Percentiles rank a stretch among this genome's conserved stretches.
phyloP scores from a whole-genome alignment of 2,113 vertebrate genomes.

The Nothocercus julius region DNA sequence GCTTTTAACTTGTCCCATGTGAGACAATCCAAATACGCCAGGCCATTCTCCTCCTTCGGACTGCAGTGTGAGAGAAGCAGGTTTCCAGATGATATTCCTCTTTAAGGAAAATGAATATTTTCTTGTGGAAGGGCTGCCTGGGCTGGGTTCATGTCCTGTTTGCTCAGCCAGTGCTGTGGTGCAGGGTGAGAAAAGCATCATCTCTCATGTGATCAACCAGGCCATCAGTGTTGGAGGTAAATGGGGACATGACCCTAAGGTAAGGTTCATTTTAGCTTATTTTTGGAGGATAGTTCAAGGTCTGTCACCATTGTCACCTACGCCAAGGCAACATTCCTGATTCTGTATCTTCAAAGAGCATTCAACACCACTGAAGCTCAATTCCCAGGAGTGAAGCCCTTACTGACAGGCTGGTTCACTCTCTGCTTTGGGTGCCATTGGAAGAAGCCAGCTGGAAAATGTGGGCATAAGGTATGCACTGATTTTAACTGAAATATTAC shows the following conservation, averaged over 20 bases:
- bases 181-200: neutral
- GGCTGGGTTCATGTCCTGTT: neutral
- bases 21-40: neutral
- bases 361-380: neutral
- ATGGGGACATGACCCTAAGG: neutral
- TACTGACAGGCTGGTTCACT: neutral
- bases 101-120: neutral
- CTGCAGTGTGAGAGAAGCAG: neutral
- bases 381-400: neutral
- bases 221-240: neutral
- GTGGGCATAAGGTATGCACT: neutral
- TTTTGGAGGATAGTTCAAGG: neutral
- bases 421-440: neutral
- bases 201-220: neutral
- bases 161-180: neutral
- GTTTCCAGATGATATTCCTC: neutral
- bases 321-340: neutral
- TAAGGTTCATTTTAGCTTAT: neutral
- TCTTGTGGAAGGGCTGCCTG: neutral
- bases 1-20: slow-evolving; percentile 23
- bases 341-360: neutral
- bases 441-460: neutral
- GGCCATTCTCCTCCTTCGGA: neutral
- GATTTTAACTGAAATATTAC: neutral
- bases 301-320: neutral